Evolutionary conservation across 2,888 invertebrate species (phyloP), one percentile per base, ranked within the genome.

Genomic region (Oscheius sp.): DNA sequence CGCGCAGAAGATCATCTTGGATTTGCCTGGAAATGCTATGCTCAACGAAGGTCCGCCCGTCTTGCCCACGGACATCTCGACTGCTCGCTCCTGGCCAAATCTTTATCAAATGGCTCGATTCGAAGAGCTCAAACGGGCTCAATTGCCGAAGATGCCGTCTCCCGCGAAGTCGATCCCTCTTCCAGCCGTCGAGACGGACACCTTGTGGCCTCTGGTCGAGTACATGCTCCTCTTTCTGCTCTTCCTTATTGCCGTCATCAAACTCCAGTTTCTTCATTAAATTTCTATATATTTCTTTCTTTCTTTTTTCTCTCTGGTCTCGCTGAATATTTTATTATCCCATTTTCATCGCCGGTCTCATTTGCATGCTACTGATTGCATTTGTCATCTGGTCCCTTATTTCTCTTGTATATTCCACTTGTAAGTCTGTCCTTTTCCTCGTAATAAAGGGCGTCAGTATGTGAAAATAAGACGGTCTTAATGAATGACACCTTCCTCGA

Each of bases 251-350:
- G 49, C 49, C 49, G 49, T 49, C 13, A 25, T 25, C 21, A 21
- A 55, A 55, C 25, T 55, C 25, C 55, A 55, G 21, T 55, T 55
- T 25, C 55, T 55, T 55, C 55, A 55, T 55, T 55, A 25, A 55
- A 55, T 25, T 35, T 49, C 49, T 49, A 49, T 49, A 49, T 13
- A 49, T n/a, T n/a, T 16, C 18, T 18, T 16, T n/a, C n/a, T 49
- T n/a, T n/a, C 49, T 49, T 49, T 49, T 49, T 18, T 7, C 55
- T 25, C 16, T 25, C 55, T 55, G 55, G 16, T 55, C 55, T 52
- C 53, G 18, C 18, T 55, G 49, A 16, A 49, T 49, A 13, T 18
- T 49, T 49, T 7, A 49, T 49, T 3, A 49, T 13, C n/a, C 6
- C 45, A 16, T 45, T 9, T 3, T 13, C 16, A 13, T 3, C 49